A percentile compares a stretch with the other conserved stretches of the same genome.
Evolutionary conservation across 2,113 vertebrate species (phyloP).

Genomic region (Pseudonaja textilis): DNA sequence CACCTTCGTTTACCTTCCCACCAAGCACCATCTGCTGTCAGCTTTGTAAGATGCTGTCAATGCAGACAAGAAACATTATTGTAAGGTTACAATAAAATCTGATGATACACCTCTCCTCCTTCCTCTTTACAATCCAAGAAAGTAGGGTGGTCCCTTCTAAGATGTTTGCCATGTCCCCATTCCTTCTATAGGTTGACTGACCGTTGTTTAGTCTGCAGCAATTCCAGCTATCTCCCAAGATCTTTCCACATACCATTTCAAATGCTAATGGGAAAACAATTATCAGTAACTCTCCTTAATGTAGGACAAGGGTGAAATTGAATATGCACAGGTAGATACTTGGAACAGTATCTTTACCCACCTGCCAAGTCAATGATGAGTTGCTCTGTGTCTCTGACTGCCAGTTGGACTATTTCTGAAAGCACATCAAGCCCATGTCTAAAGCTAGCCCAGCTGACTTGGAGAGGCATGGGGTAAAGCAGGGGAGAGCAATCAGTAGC

Average conservation of each 20-base stretch:
- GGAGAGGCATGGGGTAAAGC: not conserved
- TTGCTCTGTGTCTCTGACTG: not conserved
- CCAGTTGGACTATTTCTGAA: not conserved
- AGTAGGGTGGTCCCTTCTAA: not conserved
- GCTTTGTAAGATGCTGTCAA: not conserved
- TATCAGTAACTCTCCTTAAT: not conserved
- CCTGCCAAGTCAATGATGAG: not conserved
- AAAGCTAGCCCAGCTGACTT: not conserved
- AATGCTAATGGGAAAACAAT: not conserved
- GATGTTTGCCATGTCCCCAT: not conserved
- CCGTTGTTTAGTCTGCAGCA: not conserved
- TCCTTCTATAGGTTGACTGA: not conserved
- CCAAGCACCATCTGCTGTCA: not conserved
- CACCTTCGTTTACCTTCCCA: not conserved
- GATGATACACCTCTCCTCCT: not conserved
- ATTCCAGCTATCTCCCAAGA: not conserved
- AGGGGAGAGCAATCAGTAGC: not conserved
- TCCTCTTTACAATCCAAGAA: not conserved
- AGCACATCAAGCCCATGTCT: not conserved
- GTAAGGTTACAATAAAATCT: not conserved
- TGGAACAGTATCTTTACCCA: not conserved
- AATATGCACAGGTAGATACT: not conserved
- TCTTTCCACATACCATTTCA: not conserved
- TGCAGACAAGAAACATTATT: not conserved
- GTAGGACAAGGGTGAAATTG: not conserved